Base-by-base conservation (phyloP, 2,113 vertebrate species). In the Catharus bicknelli region DNA sequence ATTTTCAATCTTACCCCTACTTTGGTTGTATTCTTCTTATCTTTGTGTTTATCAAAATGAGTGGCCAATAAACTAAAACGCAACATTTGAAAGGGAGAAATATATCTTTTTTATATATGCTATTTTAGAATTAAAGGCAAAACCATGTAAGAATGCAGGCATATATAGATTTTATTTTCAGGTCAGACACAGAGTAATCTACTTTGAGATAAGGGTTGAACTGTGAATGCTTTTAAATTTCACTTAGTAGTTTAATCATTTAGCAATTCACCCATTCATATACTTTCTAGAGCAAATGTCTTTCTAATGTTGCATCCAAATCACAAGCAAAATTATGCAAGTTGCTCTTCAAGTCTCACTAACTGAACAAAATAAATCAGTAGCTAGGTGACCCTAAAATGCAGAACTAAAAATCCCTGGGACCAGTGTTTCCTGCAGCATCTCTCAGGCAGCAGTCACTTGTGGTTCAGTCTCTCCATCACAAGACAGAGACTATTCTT, bases 71-170 rank as follows among this genome's bases (percentile, higher is more conserved):
- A 74, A 47, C 14, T 23, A 17, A 80, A 45, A 85, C 10, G 19
- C 36, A 50, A 83, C 34, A 13, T 42, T 76, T 50, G 3, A 42
- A 83, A 42, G 13, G 29, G 5, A 57, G 10, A 88, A 73, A 10
- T 55, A 15, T 0, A 14, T 0, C 0, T 10, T 53, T 13, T 55
- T 17, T 40, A 10, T 21, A 54, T 25, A 18, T 53, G 2, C 13
- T 30, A 27, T 32, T 69, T 79, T 9, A 32, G 48, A 73, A 51
- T 73, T 57, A n/a, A 79, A 86, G 17, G 43, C 55, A 63, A 90
- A 85, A 32, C 0, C 13, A 83, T 51, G n/a, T 14, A 88, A 66
- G 55, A 80, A 63, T 40, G 32, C 32, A 76, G 10, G 13, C 11
- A 53, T 38, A 43, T 38, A 42, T 58, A 26, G 11, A 27, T 72